phyloP scores from a whole-genome alignment of 2,888 invertebrate genomes.

The Rhogogaster chlorosoma region DNA sequence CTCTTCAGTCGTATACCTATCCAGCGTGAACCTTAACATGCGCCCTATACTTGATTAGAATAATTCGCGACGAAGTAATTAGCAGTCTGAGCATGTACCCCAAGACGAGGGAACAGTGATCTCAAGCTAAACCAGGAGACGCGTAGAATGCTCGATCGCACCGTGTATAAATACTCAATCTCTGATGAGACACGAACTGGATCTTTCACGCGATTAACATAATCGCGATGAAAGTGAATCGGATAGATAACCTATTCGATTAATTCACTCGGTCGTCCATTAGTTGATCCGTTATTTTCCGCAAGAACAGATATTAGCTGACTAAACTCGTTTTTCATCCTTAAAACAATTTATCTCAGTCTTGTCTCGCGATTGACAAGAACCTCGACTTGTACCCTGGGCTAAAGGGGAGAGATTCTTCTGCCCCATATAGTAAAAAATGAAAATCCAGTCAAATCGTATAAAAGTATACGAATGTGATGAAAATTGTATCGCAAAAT shows the following conservation, averaged over 20 bases:
- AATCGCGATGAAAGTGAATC: constrained; percentile 44
- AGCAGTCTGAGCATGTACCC: background rate
- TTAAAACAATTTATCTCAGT: background rate
- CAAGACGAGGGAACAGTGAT: background rate
- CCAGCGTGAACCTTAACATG: background rate
- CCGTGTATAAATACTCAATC: background rate
- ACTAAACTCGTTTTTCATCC: background rate
- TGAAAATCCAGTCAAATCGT: background rate
- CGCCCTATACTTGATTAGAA: background rate
- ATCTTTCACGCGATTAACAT: constrained; percentile 43
- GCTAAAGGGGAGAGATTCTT: background rate
- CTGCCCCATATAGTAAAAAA: background rate
- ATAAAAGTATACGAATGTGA: background rate
- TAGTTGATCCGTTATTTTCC: background rate
- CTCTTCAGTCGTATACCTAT: background rate
- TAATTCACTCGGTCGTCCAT: background rate
- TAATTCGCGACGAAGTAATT: background rate
- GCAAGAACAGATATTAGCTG: background rate
- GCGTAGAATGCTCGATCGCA: background rate
- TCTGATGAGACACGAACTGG: constrained; percentile 55
- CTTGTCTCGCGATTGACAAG: background rate
- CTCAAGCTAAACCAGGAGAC: background rate
- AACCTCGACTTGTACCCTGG: background rate
- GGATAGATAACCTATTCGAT: constrained; percentile 20
- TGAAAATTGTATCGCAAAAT: background rate